Percentiles rank a stretch among this genome's conserved stretches.
phyloP scores from a whole-genome alignment of 1,140 invertebrate species.

The Brevipalpus yothersi region DNA sequence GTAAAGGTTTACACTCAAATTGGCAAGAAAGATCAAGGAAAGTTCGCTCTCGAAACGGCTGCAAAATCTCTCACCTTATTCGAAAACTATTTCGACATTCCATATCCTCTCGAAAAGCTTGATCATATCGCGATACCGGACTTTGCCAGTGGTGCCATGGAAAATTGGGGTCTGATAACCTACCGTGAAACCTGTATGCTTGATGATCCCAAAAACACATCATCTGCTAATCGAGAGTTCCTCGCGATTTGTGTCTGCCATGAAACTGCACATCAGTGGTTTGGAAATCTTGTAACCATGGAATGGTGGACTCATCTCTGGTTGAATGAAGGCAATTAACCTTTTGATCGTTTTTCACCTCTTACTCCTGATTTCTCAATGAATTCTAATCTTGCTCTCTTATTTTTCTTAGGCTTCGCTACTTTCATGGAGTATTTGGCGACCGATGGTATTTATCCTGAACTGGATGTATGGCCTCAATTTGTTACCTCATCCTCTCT shows the following conservation, averaged over 20 bases:
- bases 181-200: conserved; percentile 53
- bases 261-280: conserved; percentile 50
- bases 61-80: conserved; percentile 9
- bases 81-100: conserved; percentile 28
- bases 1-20: conserved; percentile 77
- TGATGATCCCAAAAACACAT: conserved; percentile 34
- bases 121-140: conserved; percentile 85
- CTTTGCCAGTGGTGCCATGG: conserved; percentile 43
- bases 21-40: conserved; percentile 70
- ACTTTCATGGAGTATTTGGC: conserved; percentile 58
- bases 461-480: conserved; percentile 40
- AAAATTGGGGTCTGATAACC: conserved; percentile 74
- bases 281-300: conserved; percentile 49
- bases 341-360: background rate
- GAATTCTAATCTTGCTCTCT: background rate
- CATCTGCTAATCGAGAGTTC: conserved; percentile 38
- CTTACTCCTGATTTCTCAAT: background rate
- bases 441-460: conserved; percentile 37
- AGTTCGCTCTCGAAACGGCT: conserved; percentile 52
- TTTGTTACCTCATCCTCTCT: conserved; percentile 1
- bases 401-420: conserved; percentile 30
- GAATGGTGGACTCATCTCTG: conserved; percentile 75
- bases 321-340: conserved; percentile 38
- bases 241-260: conserved; percentile 51
- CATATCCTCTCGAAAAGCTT: conserved; percentile 83